Evolutionary conservation across 1,140 invertebrate species (phyloP), one percentile per base, ranked within the genome.

Genomic region (Rhopalosiphum padi): DNA sequence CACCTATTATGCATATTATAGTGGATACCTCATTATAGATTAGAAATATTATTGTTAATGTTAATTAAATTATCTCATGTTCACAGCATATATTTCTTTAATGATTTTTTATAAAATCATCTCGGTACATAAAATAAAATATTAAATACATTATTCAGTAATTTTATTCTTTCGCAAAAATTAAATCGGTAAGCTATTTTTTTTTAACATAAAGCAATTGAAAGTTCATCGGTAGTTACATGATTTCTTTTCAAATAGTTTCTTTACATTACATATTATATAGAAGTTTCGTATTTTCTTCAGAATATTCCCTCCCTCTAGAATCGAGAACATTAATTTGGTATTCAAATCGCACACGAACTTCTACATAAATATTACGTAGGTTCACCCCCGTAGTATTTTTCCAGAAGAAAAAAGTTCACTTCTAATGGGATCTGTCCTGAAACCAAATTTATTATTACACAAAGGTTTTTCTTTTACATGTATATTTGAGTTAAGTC

Each of bases 311-410:
- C 37, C 89, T 90, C n/a, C 23, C 25, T 25, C 35, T 41, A 6
- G 22, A 55, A 68, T 37, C 68, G 6, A 4, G 35, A 82, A 55
- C 82, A 85, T 85, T 93, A 35, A 93, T 93, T 93, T 85, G 91
- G 82, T 93, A 93, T 93, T 93, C 91, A 93, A 93, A 93, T 93
- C 48, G 46, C 35, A 51, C 22, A 85, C 48, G 30, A 93, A 55
- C 2, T 93, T 85, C 82, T 85, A 93, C 91, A 86, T 86, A 46
- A 53, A 93, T 85, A 93, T 85, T 55, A 93, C 91, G 48, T 77
- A 77, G n/a, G 77, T 53, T 41, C 91, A 43, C 55, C 48, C 82
- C 37, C 25, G 30, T 4, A 37, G 60, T 82, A 3, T 51, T 92
- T 82, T 37, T 15, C 9, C n/a, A 53, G 22, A 51, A 86, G 37